Base-by-base conservation (phyloP, 2,888 invertebrate species). In the Allygus modestus region DNA sequence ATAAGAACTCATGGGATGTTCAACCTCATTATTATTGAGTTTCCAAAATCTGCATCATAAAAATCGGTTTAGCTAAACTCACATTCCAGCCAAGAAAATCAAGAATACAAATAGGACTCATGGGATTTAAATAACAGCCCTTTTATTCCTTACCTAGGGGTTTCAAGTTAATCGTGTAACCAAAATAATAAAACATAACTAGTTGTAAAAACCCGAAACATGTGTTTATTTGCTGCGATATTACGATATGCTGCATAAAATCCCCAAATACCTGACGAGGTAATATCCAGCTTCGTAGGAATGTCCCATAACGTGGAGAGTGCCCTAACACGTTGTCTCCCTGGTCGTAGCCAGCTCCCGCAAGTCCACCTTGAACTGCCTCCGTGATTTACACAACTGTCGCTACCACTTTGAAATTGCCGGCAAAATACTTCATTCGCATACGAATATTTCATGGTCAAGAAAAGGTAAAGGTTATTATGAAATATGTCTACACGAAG, bases 381-480 rank as follows among this genome's bases (percentile, higher is more conserved):
- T 58, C 20, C 15, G 1, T 28, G 65, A 65, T 65, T 65, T 65
- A 65, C 31, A 28, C 65, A 15, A 5, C 26, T 65, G 17, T 15
- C 9, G 65, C 65, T 65, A 31, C 65, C 31, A 65, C 65, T 65
- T 65, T 65, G 65, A 65, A 65, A 65, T 31, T 28, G 65, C 65
- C 65, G 65, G 65, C 65, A 65, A 65, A 65, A 65, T 65, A 65
- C 65, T 31, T 31, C 54, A 54, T 54, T 54, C 65, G 11, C 65
- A 58, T 17, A 4, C 12, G 31, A 65, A 65, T 65, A 28, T 28
- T 65, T 65, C 65, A 28, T 28, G 2, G 28, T 65, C 28, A 65
- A 23, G 65, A 28, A 65, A 65, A 65, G 1, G 1, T 28, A 65
- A 28, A 2, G 20, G 31, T 12, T 15, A 31, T 28, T 65, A 9